Percentiles rank a stretch among this genome's conserved stretches.
phyloP scores from a whole-genome alignment of 2,797 vertebrate genomes.

The Tympanoctomys barrerae region DNA sequence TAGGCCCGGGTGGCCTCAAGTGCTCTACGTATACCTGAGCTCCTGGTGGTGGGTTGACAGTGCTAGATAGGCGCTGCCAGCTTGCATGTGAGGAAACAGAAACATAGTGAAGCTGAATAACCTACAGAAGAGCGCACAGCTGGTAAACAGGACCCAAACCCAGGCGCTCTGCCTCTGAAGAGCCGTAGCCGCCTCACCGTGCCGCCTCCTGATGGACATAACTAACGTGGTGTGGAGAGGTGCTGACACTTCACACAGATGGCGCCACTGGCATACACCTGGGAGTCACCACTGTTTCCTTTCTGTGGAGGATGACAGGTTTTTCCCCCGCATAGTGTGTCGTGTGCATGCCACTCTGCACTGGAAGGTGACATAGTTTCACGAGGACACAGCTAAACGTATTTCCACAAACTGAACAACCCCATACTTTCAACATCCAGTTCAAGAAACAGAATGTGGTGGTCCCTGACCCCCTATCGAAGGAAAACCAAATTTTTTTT shows the following conservation, averaged over 20 bases:
- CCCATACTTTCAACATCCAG: background rate
- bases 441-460: background rate
- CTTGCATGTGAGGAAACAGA: background rate
- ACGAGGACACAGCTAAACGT: background rate
- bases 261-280: background rate
- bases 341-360: background rate
- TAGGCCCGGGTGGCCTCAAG: background rate
- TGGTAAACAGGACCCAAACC: background rate
- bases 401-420: background rate
- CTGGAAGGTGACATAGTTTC: background rate
- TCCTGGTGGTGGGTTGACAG: background rate
- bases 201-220: background rate
- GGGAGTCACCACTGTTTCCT: background rate
- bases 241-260: background rate
- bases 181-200: background rate
- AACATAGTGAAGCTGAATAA: too few species aligned
- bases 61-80: fast-evolving
- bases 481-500: background rate
- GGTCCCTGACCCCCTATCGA: background rate
- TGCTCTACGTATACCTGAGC: fast-evolving
- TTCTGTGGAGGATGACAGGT: background rate
- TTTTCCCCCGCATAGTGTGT: background rate
- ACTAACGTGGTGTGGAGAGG: background rate
- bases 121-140: background rate
- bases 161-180: background rate